These are phyloP conservation scores for Yponomeuta cagnagella DNA, from an alignment of 2,888 invertebrate species.

Conservation along the genomic window DNA sequence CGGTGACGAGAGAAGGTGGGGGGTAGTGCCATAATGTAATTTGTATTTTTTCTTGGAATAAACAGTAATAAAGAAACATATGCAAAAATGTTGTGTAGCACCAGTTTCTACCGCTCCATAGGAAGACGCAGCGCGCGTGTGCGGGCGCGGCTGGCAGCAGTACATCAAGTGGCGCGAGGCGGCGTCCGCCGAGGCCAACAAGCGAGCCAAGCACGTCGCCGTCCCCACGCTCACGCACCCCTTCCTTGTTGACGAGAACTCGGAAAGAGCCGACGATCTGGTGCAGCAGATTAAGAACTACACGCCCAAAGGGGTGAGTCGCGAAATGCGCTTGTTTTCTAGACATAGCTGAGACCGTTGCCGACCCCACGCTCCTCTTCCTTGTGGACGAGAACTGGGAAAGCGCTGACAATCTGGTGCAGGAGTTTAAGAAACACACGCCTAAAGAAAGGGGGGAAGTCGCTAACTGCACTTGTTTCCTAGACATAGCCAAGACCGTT, in stretches of 20 bases:
- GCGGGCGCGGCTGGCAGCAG: slow-evolving; percentile 92
- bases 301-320: slow-evolving; percentile 81
- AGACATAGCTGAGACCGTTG: slow-evolving; percentile 79
- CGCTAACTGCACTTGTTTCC: slow-evolving; percentile 15
- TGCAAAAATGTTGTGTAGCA: neutral
- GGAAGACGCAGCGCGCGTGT: slow-evolving; percentile 78
- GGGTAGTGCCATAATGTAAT: too few relatives aligned
- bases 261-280: slow-evolving; percentile 35
- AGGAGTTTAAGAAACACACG: slow-evolving; percentile 83
- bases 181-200: slow-evolving; percentile 92
- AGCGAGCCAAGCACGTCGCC: slow-evolving; percentile 84
- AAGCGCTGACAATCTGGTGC: slow-evolving; percentile 45
- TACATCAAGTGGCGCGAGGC: slow-evolving; percentile 91
- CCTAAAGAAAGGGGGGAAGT: slow-evolving; percentile 79
- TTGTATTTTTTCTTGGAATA: too few relatives aligned
- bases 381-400: slow-evolving; percentile 56
- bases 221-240: slow-evolving; percentile 80
- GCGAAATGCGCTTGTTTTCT: neutral
- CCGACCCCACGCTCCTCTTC: slow-evolving; percentile 77
- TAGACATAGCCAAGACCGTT: slow-evolving; percentile 78
- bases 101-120: slow-evolving; percentile 21
- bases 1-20: too few relatives aligned
- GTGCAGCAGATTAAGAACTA: slow-evolving; percentile 82
- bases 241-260: slow-evolving; percentile 64
- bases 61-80: too few relatives aligned